A percentile compares a stretch with the other conserved stretches of the same genome.
Evolutionary conservation across 2,888 invertebrate genomes (phyloP).

Genomic region (Mythimna lalbum): DNA sequence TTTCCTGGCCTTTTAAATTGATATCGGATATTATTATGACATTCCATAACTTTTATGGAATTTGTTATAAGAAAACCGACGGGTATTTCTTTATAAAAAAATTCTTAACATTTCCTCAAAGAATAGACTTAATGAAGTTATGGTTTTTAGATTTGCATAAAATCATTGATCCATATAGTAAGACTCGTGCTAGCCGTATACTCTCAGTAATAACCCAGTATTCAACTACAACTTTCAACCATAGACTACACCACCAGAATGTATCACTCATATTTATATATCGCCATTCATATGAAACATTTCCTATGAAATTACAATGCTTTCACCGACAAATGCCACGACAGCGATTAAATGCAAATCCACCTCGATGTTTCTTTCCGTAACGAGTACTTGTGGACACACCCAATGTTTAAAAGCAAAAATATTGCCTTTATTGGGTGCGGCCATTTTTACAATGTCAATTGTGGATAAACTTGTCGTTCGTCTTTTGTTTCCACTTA

Average conservation of each 20-base stretch:
- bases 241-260: constrained; percentile 9
- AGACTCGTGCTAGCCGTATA: not conserved
- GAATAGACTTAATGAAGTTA: not conserved
- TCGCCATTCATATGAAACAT: constrained; percentile 45
- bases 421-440: constrained; percentile 55
- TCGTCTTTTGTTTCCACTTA: constrained; percentile 60
- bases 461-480: constrained; percentile 40
- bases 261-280: constrained; percentile 42
- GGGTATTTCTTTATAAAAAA: not conserved
- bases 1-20: constrained; percentile 45
- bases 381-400: constrained; percentile 47
- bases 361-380: constrained; percentile 58
- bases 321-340: constrained; percentile 79
- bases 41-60: constrained; percentile 40
- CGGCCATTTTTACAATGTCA: constrained; percentile 50
- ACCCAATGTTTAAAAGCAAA: constrained; percentile 47
- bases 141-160: not conserved
- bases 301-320: constrained; percentile 63
- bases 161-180: not conserved
- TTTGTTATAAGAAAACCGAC: constrained; percentile 21
- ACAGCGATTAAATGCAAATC: constrained; percentile 77
- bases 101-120: not conserved
- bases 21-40: constrained; percentile 47
- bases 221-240: constrained; percentile 14
- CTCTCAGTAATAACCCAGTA: constrained; percentile 7